Evolutionary conservation across 2,888 invertebrate species (phyloP).

Genomic region (Cheilosia variabilis): DNA sequence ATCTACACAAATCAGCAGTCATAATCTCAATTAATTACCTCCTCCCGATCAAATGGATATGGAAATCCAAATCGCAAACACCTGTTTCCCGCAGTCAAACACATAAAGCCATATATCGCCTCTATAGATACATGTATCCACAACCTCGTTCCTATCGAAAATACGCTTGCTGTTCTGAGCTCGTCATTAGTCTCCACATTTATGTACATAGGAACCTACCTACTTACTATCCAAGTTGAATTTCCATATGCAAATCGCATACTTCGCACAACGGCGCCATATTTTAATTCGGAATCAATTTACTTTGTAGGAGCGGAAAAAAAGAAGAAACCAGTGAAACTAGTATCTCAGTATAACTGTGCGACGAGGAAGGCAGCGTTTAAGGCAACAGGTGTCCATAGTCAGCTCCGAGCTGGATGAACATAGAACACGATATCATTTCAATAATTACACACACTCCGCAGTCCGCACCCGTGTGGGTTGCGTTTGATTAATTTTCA

Average conservation of each 20-base stretch:
- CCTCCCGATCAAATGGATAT: constrained; percentile 8
- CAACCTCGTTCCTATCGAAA: constrained; percentile 1
- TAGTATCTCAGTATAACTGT: constrained; percentile 43
- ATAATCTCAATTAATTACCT: constrained; percentile 23
- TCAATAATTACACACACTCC: constrained; percentile 17
- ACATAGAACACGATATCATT: constrained; percentile 33
- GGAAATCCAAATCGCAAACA: constrained; percentile 29
- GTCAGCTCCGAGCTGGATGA: constrained; percentile 1
- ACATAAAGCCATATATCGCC: constrained; percentile 7
- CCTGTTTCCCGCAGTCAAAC: constrained; percentile 28
- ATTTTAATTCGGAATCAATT: constrained; percentile 62
- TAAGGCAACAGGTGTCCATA: constrained; percentile 66
- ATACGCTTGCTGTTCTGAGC: neutral
- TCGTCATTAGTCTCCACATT: neutral
- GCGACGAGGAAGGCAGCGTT: constrained; percentile 46
- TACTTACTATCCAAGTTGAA: neutral
- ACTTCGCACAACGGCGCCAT: constrained; percentile 63
- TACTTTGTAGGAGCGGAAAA: constrained; percentile 9
- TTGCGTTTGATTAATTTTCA: constrained; percentile 34
- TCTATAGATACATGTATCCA: neutral
- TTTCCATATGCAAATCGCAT: constrained; percentile 48
- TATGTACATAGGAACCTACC: neutral
- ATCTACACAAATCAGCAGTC: constrained; percentile 19
- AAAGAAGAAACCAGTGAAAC: constrained; percentile 24
- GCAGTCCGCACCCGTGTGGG: constrained; percentile 1